phyloP scores from a whole-genome alignment of 23 tunicate genomes.

The Ascidia mentula region DNA sequence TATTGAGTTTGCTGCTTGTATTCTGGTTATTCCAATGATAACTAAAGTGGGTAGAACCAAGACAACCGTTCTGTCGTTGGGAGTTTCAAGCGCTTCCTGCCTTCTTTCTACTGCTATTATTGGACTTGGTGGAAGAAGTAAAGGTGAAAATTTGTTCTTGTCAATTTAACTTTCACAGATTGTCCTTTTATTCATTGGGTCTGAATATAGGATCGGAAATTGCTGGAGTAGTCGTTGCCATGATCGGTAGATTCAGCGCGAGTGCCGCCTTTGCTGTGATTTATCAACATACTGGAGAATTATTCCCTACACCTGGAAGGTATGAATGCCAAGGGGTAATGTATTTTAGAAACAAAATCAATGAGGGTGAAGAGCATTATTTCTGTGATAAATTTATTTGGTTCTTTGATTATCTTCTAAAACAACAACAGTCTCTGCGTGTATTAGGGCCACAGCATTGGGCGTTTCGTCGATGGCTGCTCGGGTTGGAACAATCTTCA shows the following conservation, averaged over 20 bases:
- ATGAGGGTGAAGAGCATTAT: too few relatives aligned
- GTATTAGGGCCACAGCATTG: slow-evolving; percentile 18
- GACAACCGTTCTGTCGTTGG: not conserved
- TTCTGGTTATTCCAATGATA: not conserved
- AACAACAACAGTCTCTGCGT: too few relatives aligned
- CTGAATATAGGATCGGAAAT: not conserved
- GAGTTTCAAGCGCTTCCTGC: slow-evolving; percentile 9
- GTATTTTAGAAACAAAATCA: too few relatives aligned
- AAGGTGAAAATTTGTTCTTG: not conserved
- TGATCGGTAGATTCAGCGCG: slow-evolving; percentile 16
- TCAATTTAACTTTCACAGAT: not conserved
- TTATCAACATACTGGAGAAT: slow-evolving; percentile 20
- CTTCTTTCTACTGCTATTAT: slow-evolving; percentile 5
- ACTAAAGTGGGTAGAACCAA: not conserved
- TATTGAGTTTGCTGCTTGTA: slow-evolving; percentile 10
- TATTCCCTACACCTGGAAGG: slow-evolving; percentile 38
- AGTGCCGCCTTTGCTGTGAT: slow-evolving; percentile 23
- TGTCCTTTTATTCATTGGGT: too few relatives aligned
- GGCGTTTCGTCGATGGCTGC: slow-evolving; percentile 26
- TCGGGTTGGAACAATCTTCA: slow-evolving; percentile 8
- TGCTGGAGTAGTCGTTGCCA: slow-evolving; percentile 17
- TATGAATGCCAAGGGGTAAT: not conserved
- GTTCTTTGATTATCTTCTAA: too few relatives aligned
- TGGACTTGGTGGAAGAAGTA: not conserved
- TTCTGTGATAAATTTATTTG: too few relatives aligned